Evolutionary conservation across 2,888 invertebrate species (phyloP), one percentile per base, ranked within the genome.

Genomic region (Gymnoscelis rufifasciata): DNA sequence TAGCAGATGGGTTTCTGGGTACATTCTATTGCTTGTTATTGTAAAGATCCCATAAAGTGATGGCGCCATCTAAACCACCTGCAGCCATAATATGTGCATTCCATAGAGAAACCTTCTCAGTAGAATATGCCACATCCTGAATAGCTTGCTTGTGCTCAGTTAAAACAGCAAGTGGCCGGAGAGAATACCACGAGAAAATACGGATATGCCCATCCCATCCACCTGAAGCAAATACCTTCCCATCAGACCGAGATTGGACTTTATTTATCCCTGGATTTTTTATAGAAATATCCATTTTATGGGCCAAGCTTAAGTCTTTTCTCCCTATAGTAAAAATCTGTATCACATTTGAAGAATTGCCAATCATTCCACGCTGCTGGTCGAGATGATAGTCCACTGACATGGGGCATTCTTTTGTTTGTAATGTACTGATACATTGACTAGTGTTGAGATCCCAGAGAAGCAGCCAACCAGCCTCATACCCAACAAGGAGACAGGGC

Each of bases 41-140:
- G 71, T 94, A 95, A 62, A 95, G 88, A 83, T 94, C 92, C 95
- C 95, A 95, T 44, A 95, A 88, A 3, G 94, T 92, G 58, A 95
- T 92, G 65, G 91, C 91, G 56, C 93, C 93, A 76, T 95, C 95
- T 51, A 92, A 90, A 14, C 93, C 92, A 33, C 91, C 91, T 0
- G 92, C 93, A 8, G 94, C 95, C 92, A 95, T 93, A n/a, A 95
- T 90, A 46, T 92, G 90, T n/a, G 92, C 90, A 40, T 91, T 91
- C 92, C 94, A 94, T 59, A 90, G 86, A 45, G 90, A 87, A 5
- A 94, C 91, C 54, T 90, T 89, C 35, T 89, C 88, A 0, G 84
- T 78, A 2, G 94, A 93, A 78, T 93, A 95, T 31, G 90, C 90
- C 45, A 95, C 90, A 72, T 94, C 93, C 67, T 93, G 91, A 38